Conservation (phyloP, 2,113 vertebrate genomes). For the Eurypyga helias region DNA sequence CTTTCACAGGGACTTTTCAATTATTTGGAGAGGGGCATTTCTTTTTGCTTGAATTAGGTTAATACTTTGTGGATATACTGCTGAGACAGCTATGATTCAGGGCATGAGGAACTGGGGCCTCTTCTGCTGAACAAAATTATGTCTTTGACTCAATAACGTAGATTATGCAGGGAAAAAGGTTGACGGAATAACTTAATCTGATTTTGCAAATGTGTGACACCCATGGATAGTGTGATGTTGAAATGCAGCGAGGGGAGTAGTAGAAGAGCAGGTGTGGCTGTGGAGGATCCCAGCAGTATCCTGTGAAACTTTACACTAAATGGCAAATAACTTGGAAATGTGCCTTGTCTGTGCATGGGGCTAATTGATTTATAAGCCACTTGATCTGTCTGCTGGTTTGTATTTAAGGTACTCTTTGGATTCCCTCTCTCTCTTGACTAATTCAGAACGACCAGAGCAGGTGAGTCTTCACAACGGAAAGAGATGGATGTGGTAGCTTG, state of each 20-base stretch:
- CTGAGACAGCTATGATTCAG: background rate
- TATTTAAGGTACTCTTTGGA: background rate
- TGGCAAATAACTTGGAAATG: background rate
- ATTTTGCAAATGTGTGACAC: background rate
- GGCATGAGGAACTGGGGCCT: background rate
- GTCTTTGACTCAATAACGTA: background rate
- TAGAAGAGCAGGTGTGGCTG: background rate
- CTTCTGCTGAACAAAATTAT: background rate
- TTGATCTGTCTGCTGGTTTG: background rate
- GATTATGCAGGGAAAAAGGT: background rate
- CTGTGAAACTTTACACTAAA: background rate
- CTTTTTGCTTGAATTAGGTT: background rate
- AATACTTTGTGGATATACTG: background rate
- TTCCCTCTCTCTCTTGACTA: background rate
- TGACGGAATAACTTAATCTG: background rate
- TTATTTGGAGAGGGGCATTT: background rate
- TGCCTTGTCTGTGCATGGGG: background rate
- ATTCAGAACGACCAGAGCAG: background rate
- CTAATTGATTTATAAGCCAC: background rate
- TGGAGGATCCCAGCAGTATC: background rate
- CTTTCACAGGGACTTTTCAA: background rate
- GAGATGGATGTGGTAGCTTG: background rate
- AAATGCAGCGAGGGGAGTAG: background rate
- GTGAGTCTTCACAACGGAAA: background rate
- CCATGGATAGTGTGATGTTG: background rate